A percentile compares a stretch with the other conserved stretches of the same genome.
Conservation (phyloP, 2,797 vertebrate species). For the Malurus splendens region DNA sequence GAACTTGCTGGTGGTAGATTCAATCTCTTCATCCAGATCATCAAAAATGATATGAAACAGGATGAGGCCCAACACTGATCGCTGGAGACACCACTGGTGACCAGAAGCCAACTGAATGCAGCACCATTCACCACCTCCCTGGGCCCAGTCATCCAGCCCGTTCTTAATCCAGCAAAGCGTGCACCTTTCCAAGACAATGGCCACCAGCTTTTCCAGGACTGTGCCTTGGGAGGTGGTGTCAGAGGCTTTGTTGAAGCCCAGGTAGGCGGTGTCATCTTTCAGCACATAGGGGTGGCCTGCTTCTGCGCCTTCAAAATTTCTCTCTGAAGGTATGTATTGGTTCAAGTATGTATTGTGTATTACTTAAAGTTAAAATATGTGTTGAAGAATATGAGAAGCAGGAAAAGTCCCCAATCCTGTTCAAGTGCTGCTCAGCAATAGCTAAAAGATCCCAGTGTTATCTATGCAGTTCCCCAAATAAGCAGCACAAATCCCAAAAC, state of each 20-base stretch:
- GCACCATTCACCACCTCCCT: not conserved
- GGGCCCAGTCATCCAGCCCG: not conserved
- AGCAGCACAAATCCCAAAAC: not conserved
- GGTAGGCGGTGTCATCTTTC: not conserved
- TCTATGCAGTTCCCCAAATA: not conserved
- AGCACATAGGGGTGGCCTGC: not conserved
- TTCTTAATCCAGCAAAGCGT: not conserved
- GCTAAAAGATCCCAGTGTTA: not conserved
- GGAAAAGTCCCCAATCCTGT: not conserved
- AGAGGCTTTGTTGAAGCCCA: not conserved
- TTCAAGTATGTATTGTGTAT: not conserved
- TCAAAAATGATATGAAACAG: not conserved
- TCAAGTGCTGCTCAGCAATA: not conserved
- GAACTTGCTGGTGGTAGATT: not conserved
- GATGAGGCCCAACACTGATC: not conserved
- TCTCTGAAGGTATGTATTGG: not conserved
- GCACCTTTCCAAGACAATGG: rapidly evolving
- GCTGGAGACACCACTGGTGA: not conserved
- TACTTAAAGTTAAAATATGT: not conserved
- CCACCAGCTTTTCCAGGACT: not conserved
- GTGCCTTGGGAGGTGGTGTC: rapidly evolving
- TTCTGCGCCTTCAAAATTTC: not conserved
- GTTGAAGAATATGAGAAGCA: not conserved
- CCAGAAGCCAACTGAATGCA: not conserved
- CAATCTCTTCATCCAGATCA: not conserved